phyloP scores from a whole-genome alignment of 2,888 invertebrate genomes.

The Aphidius colemani region DNA sequence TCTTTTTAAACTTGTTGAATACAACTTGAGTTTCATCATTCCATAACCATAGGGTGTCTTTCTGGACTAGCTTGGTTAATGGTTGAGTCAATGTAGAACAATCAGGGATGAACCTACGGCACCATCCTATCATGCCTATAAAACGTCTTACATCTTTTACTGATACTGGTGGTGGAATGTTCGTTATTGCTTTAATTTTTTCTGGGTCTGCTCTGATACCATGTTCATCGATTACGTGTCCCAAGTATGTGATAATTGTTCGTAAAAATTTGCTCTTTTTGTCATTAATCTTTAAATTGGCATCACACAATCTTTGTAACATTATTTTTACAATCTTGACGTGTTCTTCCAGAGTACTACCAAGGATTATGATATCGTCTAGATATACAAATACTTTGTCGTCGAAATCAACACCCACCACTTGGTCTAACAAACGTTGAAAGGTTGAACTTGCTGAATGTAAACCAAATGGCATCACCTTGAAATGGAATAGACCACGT shows the following conservation, averaged over 20 bases:
- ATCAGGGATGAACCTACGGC: constrained; percentile 27
- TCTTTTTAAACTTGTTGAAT: constrained; percentile 29
- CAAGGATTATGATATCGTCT: constrained; percentile 30
- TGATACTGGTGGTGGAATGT: constrained; percentile 32
- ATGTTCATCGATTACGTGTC: constrained; percentile 37
- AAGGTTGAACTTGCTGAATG: constrained; percentile 41
- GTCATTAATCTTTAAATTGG: constrained; percentile 35
- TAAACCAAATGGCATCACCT: constrained; percentile 42
- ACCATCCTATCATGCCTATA: constrained; percentile 41
- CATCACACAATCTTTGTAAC: constrained; percentile 28
- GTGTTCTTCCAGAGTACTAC: constrained; percentile 34
- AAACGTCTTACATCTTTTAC: constrained; percentile 33
- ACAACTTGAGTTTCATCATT: constrained; percentile 29
- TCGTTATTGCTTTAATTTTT: constrained; percentile 17
- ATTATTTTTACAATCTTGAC: constrained; percentile 30
- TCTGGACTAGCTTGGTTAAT: constrained; percentile 34
- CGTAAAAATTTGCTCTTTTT: constrained; percentile 38
- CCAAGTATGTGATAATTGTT: constrained; percentile 35
- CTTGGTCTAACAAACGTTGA: constrained; percentile 40
- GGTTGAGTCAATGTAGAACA: constrained; percentile 35
- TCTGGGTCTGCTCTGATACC: constrained; percentile 33
- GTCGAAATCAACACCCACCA: constrained; percentile 35
- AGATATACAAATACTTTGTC: constrained; percentile 28
- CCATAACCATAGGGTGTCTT: constrained; percentile 29
- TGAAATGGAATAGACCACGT: constrained; percentile 42